These are phyloP conservation scores for Amblyteles armatorius DNA, from an alignment of 2,888 invertebrate genomes.

Conservation along the genomic window DNA sequence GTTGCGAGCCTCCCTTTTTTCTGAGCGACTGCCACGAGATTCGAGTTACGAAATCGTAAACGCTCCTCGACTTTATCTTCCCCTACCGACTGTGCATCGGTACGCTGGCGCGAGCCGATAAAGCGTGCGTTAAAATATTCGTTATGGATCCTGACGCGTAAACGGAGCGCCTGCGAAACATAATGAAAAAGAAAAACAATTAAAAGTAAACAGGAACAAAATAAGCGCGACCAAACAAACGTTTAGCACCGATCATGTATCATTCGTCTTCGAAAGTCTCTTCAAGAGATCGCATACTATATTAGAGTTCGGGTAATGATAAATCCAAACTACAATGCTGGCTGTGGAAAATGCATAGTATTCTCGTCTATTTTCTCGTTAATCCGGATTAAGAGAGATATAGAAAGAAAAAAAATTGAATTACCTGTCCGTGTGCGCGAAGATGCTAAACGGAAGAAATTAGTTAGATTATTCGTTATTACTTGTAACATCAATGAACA, in stretches of 20 bases:
- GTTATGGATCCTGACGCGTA: constrained; percentile 10
- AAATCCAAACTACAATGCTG: constrained; percentile 75
- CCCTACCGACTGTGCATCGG: constrained; percentile 10
- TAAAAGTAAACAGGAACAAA: background rate
- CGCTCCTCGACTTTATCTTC: background rate
- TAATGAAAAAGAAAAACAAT: background rate
- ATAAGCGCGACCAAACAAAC: constrained; percentile 28
- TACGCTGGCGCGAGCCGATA: constrained; percentile 26
- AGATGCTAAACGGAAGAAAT: constrained; percentile 49
- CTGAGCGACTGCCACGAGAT: constrained; percentile 52
- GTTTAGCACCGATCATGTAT: constrained; percentile 37
- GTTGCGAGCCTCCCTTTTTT: constrained; percentile 16
- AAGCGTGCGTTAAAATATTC: background rate
- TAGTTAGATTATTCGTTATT: constrained; percentile 53
- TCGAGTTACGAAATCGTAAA: constrained; percentile 15
- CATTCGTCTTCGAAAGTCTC: constrained; percentile 64
- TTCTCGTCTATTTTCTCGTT: constrained; percentile 67
- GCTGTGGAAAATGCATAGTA: constrained; percentile 75
- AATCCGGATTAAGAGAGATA: constrained; percentile 46
- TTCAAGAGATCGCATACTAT: constrained; percentile 64
- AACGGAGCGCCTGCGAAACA: background rate
- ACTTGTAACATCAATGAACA: constrained; percentile 43
- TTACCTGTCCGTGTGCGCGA: constrained; percentile 43
- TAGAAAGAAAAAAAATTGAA: constrained; percentile 29
- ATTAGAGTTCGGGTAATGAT: constrained; percentile 69